Evolutionary conservation across 2,113 vertebrate genomes (phyloP), one percentile per base, ranked within the genome.

Genomic region (Seriola dumerili): DNA sequence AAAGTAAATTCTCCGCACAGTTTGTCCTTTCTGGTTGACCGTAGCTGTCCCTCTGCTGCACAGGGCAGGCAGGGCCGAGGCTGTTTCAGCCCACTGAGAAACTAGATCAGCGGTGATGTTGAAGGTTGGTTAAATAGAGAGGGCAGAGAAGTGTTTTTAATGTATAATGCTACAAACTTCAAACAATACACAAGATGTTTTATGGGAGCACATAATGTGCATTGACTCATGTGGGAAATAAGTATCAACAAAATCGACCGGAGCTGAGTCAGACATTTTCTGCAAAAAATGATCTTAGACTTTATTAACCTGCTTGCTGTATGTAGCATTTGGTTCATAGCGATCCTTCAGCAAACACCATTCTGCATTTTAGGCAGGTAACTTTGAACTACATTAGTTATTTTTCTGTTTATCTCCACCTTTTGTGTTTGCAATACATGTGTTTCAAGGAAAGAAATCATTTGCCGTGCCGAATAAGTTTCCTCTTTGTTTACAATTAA

Each of bases 401-500:
- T 52, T 52, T 6, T 17, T 36, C 4, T 36, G 34, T 6, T 42
- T 8, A 10, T 12, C 58, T 8, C 6, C 8, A 40, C 3, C 13
- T 21, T 52, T 52, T 8, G 59, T 25, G 19, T 21, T 55, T 40
- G 23, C 36, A 13, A 9, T 7, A 23, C 1, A 5, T n/a, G 8
- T 2, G 48, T 32, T 58, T 74, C 42, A 23, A 16, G 59, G 25
- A 44, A 54, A 64, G 5, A 59, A 84, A 48, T 21, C 1, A 36
- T 46, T 36, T 40, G 21, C 52, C 25, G 5, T 0, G 16, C 19
- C 19, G 68, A 50, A 75, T 83, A 74, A 59, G 66, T 86, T 84
- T 81, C 66, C 57, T 29, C 64, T 72, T 84, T 80, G 78, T 90
- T 80, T 68, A 79, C 68, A 72, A 77, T 82, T 68, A 80, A 72